Conservation (phyloP, 2,888 invertebrate genomes). For the Xanthia togata region DNA sequence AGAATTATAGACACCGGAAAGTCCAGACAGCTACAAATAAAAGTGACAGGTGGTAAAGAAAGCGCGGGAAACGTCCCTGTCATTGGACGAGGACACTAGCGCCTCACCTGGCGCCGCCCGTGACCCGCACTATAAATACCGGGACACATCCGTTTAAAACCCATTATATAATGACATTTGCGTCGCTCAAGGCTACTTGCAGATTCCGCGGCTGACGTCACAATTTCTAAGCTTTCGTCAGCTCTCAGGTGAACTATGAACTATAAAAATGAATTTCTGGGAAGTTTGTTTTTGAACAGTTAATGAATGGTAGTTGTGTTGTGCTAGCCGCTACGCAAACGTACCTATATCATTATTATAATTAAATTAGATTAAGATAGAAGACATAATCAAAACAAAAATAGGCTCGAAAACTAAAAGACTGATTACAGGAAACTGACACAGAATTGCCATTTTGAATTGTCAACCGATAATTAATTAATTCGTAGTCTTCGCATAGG, state of each 20-base stretch:
- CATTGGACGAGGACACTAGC: slow-evolving; percentile 70
- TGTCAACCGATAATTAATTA: neutral
- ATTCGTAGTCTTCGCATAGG: neutral
- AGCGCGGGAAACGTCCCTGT: slow-evolving; percentile 67
- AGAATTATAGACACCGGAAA: slow-evolving; percentile 43
- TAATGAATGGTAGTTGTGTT: slow-evolving; percentile 16
- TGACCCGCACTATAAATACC: slow-evolving; percentile 71
- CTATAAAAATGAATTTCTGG: slow-evolving; percentile 16
- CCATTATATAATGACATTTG: slow-evolving; percentile 63
- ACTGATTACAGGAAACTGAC: neutral
- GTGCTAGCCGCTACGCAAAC: neutral
- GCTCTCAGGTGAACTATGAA: slow-evolving; percentile 27
- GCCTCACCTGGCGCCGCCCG: slow-evolving; percentile 71
- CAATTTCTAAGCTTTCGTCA: slow-evolving; percentile 43
- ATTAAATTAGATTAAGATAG: neutral
- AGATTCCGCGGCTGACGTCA: slow-evolving; percentile 49
- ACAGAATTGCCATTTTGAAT: neutral
- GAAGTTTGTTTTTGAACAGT: slow-evolving; percentile 2
- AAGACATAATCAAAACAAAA: neutral
- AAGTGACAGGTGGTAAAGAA: slow-evolving; percentile 63
- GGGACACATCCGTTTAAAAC: slow-evolving; percentile 67
- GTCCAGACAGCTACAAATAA: slow-evolving; percentile 44
- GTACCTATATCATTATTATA: neutral
- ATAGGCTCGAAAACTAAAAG: neutral
- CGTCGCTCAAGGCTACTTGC: slow-evolving; percentile 65